Conservation (phyloP, 2,797 vertebrate genomes). For the Cuculus canorus region DNA sequence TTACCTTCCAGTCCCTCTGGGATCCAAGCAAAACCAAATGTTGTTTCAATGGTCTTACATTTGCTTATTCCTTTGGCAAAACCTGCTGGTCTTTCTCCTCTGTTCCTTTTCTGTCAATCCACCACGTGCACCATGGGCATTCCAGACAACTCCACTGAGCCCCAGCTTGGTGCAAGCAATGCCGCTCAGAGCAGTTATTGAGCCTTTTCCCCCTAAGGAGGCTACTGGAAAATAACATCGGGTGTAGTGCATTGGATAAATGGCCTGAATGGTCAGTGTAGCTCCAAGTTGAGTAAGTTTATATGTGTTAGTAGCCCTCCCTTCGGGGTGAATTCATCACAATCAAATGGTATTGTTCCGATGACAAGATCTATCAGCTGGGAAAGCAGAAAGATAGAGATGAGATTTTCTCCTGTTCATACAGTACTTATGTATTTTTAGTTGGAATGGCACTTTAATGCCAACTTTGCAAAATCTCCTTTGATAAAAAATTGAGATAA, state of each 20-base stretch:
- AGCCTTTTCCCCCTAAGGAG: not conserved
- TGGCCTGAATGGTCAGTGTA: not conserved
- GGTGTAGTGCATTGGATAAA: not conserved
- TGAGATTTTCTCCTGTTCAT: not conserved
- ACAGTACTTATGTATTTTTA: rapidly evolving
- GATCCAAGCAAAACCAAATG: not conserved
- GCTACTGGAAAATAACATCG: not conserved
- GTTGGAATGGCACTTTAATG: not conserved
- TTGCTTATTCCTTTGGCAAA: not conserved
- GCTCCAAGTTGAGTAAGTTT: not conserved
- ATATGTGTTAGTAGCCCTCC: not conserved
- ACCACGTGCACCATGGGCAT: not conserved
- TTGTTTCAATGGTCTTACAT: not conserved
- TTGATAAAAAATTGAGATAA: not conserved
- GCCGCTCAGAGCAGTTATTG: not conserved
- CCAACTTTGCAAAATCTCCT: not conserved
- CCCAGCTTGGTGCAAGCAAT: not conserved
- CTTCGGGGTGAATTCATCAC: not conserved
- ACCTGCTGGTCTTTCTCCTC: not conserved
- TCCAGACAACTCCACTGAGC: not conserved
- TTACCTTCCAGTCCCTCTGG: not conserved
- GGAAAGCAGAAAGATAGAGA: not conserved
- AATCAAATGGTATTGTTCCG: not conserved
- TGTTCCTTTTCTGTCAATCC: not conserved
- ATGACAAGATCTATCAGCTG: not conserved